Evolutionary conservation across 2,888 invertebrate species (phyloP).

Genomic region (Ellobium chinense): DNA sequence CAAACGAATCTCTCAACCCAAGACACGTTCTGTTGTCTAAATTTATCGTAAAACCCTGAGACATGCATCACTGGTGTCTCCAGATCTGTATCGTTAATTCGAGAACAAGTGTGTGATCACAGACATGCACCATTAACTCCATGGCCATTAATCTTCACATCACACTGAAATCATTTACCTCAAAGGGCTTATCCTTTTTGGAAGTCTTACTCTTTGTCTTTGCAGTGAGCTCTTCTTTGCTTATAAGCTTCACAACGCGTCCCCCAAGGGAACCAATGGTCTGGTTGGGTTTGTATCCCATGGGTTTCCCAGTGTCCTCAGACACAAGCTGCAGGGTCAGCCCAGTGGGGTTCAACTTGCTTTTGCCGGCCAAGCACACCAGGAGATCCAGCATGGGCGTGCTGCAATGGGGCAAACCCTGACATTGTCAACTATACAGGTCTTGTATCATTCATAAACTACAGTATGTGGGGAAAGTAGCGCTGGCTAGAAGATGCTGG

Average conservation of each 20-base stretch:
- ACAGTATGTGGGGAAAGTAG: too few species aligned
- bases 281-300: constrained; percentile 87
- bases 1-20: too few species aligned
- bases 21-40: too few species aligned
- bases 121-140: too few species aligned
- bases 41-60: too few species aligned
- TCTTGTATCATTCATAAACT: too few species aligned
- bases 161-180: constrained; percentile 74
- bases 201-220: constrained; percentile 80
- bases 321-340: constrained; percentile 84
- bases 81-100: too few species aligned
- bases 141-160: too few species aligned
- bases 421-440: not conserved
- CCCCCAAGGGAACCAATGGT: constrained; percentile 83
- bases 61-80: too few species aligned
- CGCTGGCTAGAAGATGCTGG: too few species aligned
- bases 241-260: constrained; percentile 80
- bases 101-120: too few species aligned
- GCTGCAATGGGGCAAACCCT: constrained; percentile 79
- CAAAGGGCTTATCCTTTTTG: constrained; percentile 82
- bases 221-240: constrained; percentile 73
- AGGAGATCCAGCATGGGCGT: constrained; percentile 89
- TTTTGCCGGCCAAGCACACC: constrained; percentile 85
- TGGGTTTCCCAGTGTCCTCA: constrained; percentile 81
- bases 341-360: constrained; percentile 85